phyloP scores from a whole-genome alignment of 2,888 invertebrate genomes.

The Dicycla oo region DNA sequence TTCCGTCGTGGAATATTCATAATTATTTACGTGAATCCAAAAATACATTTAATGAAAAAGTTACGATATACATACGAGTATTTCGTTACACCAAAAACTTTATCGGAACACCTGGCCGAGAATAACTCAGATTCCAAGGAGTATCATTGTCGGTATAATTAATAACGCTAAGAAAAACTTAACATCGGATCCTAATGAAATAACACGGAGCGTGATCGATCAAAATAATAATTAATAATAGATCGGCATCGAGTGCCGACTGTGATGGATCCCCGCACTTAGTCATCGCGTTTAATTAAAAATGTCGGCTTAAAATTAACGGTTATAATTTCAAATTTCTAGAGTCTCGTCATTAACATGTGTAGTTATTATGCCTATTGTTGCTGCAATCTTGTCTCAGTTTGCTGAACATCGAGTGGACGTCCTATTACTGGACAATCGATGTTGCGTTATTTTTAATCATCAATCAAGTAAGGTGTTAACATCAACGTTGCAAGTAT shows the following conservation, averaged over 20 bases:
- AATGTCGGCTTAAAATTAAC: constrained; percentile 85
- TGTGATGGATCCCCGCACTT: constrained; percentile 87
- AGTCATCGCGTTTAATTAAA: constrained; percentile 90
- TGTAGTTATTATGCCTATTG: constrained; percentile 64
- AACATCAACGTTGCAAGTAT: constrained; percentile 63
- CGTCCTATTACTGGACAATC: constrained; percentile 67
- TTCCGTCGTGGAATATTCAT: constrained; percentile 30
- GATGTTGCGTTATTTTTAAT: constrained; percentile 77
- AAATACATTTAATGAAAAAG: not conserved
- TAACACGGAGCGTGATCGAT: constrained; percentile 88
- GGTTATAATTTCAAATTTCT: constrained; percentile 83
- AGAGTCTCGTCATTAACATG: constrained; percentile 78
- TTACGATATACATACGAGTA: too few relatives aligned
- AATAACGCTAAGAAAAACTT: constrained; percentile 81
- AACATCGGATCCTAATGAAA: constrained; percentile 85
- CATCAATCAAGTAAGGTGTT: constrained; percentile 77
- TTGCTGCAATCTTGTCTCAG: constrained; percentile 65
- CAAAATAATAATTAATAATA: constrained; percentile 90
- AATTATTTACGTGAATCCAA: not conserved
- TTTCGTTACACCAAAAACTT: constrained; percentile 20
- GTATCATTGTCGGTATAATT: constrained; percentile 71
- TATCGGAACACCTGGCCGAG: constrained; percentile 52
- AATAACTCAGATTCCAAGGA: constrained; percentile 55
- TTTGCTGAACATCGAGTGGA: constrained; percentile 61
- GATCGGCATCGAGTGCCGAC: constrained; percentile 82